A percentile compares a stretch with the other conserved stretches of the same genome.
These are phyloP conservation scores for Acleris laterana DNA, from an alignment of 2,888 invertebrate species.

Conservation along the genomic window DNA sequence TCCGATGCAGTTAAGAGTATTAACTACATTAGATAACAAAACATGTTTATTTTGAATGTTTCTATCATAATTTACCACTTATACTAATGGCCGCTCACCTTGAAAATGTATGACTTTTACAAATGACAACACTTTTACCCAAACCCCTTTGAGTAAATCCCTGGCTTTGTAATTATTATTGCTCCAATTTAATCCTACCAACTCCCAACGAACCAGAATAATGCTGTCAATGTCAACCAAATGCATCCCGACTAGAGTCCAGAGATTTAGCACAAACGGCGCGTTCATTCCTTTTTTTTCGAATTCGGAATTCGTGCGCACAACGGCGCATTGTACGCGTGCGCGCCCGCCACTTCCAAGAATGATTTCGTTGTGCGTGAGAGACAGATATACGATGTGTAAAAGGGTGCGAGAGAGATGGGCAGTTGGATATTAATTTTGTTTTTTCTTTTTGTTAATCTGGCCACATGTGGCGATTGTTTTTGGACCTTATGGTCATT, in stretches of 20 bases:
- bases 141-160: too few relatives aligned
- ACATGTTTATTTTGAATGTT: too few relatives aligned
- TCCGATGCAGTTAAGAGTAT: too few relatives aligned
- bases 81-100: too few relatives aligned
- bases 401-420: slow-evolving; percentile 47
- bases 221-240: slow-evolving; percentile 14
- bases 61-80: too few relatives aligned
- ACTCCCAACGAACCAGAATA: neutral
- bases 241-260: slow-evolving; percentile 33
- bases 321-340: slow-evolving; percentile 82
- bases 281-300: slow-evolving; percentile 64
- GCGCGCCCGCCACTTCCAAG: slow-evolving; percentile 76
- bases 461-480: slow-evolving; percentile 83
- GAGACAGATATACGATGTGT: slow-evolving; percentile 44
- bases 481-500: slow-evolving; percentile 83
- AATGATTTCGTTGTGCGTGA: slow-evolving; percentile 75
- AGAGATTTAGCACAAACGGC: slow-evolving; percentile 64
- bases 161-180: too few relatives aligned
- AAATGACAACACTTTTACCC: too few relatives aligned
- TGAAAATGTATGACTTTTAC: too few relatives aligned
- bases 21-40: too few relatives aligned
- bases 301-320: slow-evolving; percentile 73
- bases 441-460: slow-evolving; percentile 80
- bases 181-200: too few relatives aligned
- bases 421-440: slow-evolving; percentile 66